phyloP scores from a whole-genome alignment of 1,140 invertebrate species.

The Trachelipus rathkii region DNA sequence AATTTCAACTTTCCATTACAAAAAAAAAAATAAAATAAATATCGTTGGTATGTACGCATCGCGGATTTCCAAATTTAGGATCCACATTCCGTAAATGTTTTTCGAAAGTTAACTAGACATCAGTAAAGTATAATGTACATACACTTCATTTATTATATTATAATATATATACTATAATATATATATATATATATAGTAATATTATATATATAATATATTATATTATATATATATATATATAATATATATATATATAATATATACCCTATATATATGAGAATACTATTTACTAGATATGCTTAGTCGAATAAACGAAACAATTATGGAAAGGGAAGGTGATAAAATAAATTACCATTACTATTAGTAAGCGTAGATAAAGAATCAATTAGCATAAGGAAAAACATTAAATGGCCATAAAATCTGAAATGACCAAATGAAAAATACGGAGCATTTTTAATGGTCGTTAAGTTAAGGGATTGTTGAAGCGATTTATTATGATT shows the following conservation, averaged over 20 bases:
- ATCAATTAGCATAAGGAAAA: neutral
- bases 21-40: too few species aligned
- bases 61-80: neutral
- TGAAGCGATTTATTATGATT: neutral
- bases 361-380: neutral
- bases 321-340: neutral
- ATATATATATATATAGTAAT: too few species aligned
- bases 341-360: too few species aligned
- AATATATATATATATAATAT: neutral
- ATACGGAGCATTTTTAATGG: neutral
- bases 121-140: too few species aligned
- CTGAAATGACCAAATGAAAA: neutral
- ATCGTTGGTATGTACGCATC: neutral
- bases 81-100: neutral
- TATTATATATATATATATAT: constrained; percentile 5
- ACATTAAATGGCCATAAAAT: neutral
- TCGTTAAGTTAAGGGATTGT: neutral
- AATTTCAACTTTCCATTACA: neutral
- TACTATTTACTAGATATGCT: neutral
- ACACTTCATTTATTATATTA: too few species aligned
- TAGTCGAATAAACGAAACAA: neutral
- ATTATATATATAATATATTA: too few species aligned
- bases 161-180: too few species aligned
- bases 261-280: neutral
- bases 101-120: neutral